Evolutionary conservation across 2,888 invertebrate species (phyloP).

Genomic region (Adineta ricciae): DNA sequence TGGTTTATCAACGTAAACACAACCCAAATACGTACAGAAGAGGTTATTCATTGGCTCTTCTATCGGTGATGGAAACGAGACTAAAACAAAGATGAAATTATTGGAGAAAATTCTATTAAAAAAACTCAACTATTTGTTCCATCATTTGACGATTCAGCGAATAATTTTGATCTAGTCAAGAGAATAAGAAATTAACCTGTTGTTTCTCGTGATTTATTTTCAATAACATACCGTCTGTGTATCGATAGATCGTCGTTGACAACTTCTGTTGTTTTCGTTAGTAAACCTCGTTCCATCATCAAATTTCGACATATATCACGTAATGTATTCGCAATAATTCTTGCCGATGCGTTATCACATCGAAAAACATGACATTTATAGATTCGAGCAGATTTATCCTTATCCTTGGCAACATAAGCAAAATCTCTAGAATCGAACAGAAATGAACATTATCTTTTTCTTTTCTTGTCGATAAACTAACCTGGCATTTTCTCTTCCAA

Average conservation of each 20-base stretch:
- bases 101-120: not conserved
- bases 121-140: not conserved
- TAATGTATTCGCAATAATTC: slow-evolving; percentile 84
- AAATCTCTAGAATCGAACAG: slow-evolving; percentile 64
- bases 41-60: slow-evolving; percentile 90
- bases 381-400: slow-evolving; percentile 39
- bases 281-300: slow-evolving; percentile 5
- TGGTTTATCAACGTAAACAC: slow-evolving; percentile 46
- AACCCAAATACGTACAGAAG: slow-evolving; percentile 78
- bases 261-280: not conserved
- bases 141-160: not conserved
- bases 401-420: slow-evolving; percentile 88
- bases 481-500: slow-evolving; percentile 89
- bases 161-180: not conserved
- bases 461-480: slow-evolving; percentile 50
- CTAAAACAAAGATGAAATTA: slow-evolving; percentile 30
- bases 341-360: slow-evolving; percentile 72
- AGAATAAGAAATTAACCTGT: not conserved
- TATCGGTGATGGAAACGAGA: slow-evolving; percentile 81
- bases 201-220: not conserved
- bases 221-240: not conserved
- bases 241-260: not conserved
- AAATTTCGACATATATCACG: slow-evolving; percentile 66
- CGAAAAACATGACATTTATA: slow-evolving; percentile 55
- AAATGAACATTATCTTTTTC: not conserved